phyloP scores from a whole-genome alignment of 2,797 vertebrate genomes.

The Microctenopoma lineatum region DNA sequence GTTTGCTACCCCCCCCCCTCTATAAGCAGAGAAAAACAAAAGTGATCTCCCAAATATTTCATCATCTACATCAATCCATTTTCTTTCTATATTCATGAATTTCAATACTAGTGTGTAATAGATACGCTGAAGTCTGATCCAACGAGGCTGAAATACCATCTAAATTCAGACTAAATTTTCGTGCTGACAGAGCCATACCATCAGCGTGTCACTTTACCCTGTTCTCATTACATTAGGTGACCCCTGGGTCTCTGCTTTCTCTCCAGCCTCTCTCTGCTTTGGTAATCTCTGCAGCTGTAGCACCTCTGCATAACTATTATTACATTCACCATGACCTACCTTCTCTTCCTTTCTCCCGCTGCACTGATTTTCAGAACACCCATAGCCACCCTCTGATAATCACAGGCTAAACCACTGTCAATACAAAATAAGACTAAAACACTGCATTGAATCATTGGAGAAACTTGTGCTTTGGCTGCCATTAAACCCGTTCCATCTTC shows the following conservation, averaged over 20 bases:
- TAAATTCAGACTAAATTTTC: background rate
- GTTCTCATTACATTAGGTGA: constrained; percentile 39
- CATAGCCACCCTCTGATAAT: background rate
- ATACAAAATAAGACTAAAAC: constrained; percentile 4
- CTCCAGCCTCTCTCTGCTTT: constrained; percentile 19
- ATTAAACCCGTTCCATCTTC: background rate
- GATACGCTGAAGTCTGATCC: background rate
- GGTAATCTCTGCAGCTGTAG: constrained; percentile 44
- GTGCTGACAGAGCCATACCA: constrained; percentile 24
- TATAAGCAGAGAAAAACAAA: constrained; percentile 12
- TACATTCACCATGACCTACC: constrained; percentile 21
- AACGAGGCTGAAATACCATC: constrained; percentile 3
- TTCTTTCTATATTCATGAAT: background rate
- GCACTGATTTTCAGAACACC: background rate
- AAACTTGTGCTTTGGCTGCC: constrained; percentile 3
- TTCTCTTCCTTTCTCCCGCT: background rate
- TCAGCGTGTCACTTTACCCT: constrained; percentile 16
- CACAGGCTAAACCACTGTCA: background rate
- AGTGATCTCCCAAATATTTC: constrained; percentile 29
- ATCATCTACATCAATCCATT: background rate
- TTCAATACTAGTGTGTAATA: background rate
- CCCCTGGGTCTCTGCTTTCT: constrained; percentile 26
- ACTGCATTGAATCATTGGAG: background rate
- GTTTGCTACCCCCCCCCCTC: constrained; percentile 4
- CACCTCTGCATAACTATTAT: constrained; percentile 40